phyloP scores from a whole-genome alignment of 2,888 invertebrate genomes.

The Archips xylosteana region DNA sequence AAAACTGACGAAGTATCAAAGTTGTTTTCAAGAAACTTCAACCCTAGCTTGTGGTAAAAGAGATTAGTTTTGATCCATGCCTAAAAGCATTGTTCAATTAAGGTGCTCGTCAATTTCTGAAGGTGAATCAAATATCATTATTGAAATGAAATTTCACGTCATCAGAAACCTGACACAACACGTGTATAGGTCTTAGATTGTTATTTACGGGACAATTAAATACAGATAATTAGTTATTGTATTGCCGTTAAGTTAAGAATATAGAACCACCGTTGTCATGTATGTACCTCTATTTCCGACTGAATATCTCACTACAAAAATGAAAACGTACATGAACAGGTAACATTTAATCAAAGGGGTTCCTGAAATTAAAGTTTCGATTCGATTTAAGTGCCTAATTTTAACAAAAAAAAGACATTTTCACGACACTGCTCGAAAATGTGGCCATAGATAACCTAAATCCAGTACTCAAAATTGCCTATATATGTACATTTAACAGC shows the following conservation, averaged over 20 bases:
- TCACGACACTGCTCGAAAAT: too few relatives aligned
- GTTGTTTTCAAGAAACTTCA: not conserved
- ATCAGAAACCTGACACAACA: conserved; percentile 31
- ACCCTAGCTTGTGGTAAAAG: not conserved
- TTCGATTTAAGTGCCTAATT: too few relatives aligned
- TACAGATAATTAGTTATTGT: not conserved
- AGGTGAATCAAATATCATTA: conserved; percentile 9
- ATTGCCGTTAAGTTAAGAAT: not conserved
- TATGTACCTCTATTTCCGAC: not conserved
- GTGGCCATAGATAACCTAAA: too few relatives aligned
- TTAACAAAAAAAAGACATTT: too few relatives aligned
- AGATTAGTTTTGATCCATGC: not conserved
- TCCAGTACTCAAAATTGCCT: too few relatives aligned
- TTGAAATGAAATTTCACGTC: conserved; percentile 8
- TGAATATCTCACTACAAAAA: not conserved
- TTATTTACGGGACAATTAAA: not conserved
- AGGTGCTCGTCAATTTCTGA: conserved; percentile 13
- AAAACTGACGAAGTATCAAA: not conserved
- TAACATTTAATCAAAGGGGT: not conserved
- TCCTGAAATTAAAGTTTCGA: too few relatives aligned
- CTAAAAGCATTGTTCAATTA: not conserved
- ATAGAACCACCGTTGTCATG: not conserved
- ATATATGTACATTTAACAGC: too few relatives aligned
- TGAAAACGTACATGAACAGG: not conserved
- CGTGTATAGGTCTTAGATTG: conserved; percentile 12